A percentile compares a stretch with the other conserved stretches of the same genome.
Conservation (phyloP, 2,797 vertebrate species). For the Coranthus polyacanthus region DNA sequence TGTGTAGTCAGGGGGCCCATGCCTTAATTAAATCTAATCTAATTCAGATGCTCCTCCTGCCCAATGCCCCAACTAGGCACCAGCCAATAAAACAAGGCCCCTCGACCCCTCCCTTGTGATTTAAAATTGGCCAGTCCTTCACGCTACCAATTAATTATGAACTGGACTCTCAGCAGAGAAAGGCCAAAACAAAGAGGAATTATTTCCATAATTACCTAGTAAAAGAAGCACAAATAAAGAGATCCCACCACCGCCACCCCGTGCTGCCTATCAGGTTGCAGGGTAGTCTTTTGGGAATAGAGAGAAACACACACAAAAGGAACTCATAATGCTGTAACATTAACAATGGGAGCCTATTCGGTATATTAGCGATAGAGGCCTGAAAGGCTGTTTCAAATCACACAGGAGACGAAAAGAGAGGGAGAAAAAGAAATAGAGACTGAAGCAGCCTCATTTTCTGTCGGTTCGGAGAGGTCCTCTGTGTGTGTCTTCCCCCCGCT, state of each 20-base stretch:
- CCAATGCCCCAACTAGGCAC: conserved; percentile 58
- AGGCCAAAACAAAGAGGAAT: conserved; percentile 74
- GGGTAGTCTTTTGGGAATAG: conserved; percentile 50
- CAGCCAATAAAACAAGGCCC: conserved; percentile 76
- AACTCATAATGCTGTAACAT: conserved; percentile 65
- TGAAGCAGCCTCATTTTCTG: conserved; percentile 41
- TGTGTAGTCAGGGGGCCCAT: conserved; percentile 67
- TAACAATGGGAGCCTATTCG: conserved; percentile 67
- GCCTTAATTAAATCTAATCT: conserved; percentile 81
- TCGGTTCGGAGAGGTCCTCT: conserved; percentile 26
- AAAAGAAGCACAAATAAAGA: conserved; percentile 65
- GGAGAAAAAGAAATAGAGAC: conserved; percentile 30
- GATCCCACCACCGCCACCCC: conserved; percentile 63
- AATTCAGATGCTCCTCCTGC: conserved; percentile 77
- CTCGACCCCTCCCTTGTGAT: conserved; percentile 71
- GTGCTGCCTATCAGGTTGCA: conserved; percentile 68
- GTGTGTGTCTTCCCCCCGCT: conserved; percentile 22
- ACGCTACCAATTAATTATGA: conserved; percentile 74
- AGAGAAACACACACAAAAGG: conserved; percentile 69
- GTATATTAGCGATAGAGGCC: conserved; percentile 61
- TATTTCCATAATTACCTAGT: conserved; percentile 80
- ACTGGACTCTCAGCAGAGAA: conserved; percentile 62
- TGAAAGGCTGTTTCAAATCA: conserved; percentile 74
- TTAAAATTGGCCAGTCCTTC: conserved; percentile 73
- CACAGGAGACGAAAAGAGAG: conserved; percentile 67